Base-by-base conservation (phyloP, 30 jellyfish, hydroid and myxozoan species). In the Catostylus mosaicus region DNA sequence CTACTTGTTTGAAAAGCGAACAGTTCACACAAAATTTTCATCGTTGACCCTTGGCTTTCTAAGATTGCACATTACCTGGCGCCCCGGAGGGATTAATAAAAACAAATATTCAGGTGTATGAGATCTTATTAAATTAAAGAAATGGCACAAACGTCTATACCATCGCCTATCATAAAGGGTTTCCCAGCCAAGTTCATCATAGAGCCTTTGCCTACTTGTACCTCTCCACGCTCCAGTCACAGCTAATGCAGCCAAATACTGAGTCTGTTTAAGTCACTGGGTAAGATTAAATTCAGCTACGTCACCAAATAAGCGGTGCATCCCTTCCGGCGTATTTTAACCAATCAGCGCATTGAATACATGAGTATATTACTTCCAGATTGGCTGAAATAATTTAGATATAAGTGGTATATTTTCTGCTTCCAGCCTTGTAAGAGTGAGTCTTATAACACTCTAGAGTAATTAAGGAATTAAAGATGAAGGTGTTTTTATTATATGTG, bases 101-200 rank as follows among this genome's bases (percentile, higher is more conserved):
- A 74, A 46, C 75, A 74, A 50, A 50, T 32, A 74, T 43, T 50
- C 73, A 38, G 83, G 86, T 50, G 75, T 18, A 43, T 50, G 75
- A 30, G 78, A 74, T 50, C 51, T 74, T 27, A 74, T 48, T 31
- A 43, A 74, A 3, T 74, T 52, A 46, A 74, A 74, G 76, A 74
- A 74, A 30, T 74, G 86, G 30, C 86, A 74, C 76, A 74, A 74
- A 74, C 86, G n/a, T 43, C 86, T 48, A 74, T 74, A 74, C 86
- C 86, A 74, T 33, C 82, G 66, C 65, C 86, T 74, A 50, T 74
- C 80, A 12, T 74, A 50, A 43, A 74, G 77, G 51, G 51, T 46
- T 74, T 74, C 76, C 86, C 86, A 74, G 76, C 86, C 82, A 22
- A 74, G 75, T 74, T 74, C 86, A 50, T 74, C 78, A 50, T 74